Evolutionary conservation across 2,888 invertebrate genomes (phyloP).

Genomic region (Nezara viridula): DNA sequence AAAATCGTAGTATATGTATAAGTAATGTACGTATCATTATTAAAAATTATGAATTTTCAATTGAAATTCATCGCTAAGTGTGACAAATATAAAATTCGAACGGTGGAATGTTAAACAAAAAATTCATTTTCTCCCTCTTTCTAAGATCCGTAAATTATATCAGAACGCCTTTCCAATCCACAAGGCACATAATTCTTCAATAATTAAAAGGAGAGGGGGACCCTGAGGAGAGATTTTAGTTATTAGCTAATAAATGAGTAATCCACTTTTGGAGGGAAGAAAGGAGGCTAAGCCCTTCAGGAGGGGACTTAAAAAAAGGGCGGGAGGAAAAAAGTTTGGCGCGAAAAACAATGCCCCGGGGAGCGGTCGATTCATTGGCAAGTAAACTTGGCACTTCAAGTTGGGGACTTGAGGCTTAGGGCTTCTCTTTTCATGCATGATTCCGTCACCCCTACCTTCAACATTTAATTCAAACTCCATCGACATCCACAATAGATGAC

Average conservation of each 20-base stretch:
- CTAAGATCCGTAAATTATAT: background rate
- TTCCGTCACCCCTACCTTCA: constrained; percentile 46
- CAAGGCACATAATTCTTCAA: constrained; percentile 28
- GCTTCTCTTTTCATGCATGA: constrained; percentile 49
- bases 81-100: too few relatives aligned
- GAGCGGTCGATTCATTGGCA: constrained; percentile 54
- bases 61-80: background rate
- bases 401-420: constrained; percentile 47
- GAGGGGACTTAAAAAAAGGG: constrained; percentile 31
- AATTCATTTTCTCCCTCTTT: background rate
- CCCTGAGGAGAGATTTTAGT: constrained; percentile 16
- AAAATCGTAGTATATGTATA: too few relatives aligned
- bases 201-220: constrained; percentile 1
- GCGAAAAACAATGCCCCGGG: constrained; percentile 33
- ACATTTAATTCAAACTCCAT: constrained; percentile 52
- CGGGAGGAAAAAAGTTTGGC: constrained; percentile 37
- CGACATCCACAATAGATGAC: constrained; percentile 55
- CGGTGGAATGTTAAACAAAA: background rate
- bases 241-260: constrained; percentile 49
- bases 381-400: constrained; percentile 55
- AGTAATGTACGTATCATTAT: too few relatives aligned
- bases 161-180: constrained; percentile 26
- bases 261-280: constrained; percentile 38
- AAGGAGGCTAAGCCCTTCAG: constrained; percentile 23
- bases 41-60: background rate